Percentiles rank a stretch among this genome's conserved stretches.
Conservation (phyloP, 2,797 vertebrate genomes). For the Phalanger gymnotis region DNA sequence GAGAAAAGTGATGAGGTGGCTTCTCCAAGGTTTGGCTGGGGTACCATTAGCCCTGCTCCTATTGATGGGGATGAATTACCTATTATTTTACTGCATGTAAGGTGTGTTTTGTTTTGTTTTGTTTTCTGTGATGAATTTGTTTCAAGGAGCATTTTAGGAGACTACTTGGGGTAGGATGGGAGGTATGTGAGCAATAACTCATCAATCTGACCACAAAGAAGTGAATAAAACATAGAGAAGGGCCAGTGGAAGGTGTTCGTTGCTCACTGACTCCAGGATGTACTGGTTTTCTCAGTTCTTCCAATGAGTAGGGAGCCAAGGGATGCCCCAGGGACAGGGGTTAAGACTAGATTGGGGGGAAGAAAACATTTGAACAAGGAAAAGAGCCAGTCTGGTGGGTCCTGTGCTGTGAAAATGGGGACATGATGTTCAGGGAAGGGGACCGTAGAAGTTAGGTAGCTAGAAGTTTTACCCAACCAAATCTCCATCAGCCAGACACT, state of each 20-base stretch:
- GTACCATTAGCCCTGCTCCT: background rate
- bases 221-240: background rate
- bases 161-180: background rate
- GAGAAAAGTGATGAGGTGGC: constrained; percentile 16
- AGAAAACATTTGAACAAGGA: background rate
- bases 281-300: background rate
- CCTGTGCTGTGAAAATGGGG: background rate
- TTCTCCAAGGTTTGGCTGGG: background rate
- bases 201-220: background rate
- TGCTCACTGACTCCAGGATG: background rate
- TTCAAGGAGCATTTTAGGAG: background rate
- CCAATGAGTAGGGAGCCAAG: background rate
- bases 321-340: background rate
- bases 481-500: background rate
- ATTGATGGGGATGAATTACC: background rate
- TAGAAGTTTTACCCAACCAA: background rate
- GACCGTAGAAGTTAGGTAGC: background rate
- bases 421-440: background rate
- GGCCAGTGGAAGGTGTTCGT: background rate
- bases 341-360: background rate
- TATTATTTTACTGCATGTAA: background rate
- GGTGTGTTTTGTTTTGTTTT: background rate
- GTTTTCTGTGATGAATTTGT: background rate
- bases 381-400: background rate
- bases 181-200: background rate